Conservation (phyloP, 2,888 invertebrate species). For the Ochropleura plecta region DNA sequence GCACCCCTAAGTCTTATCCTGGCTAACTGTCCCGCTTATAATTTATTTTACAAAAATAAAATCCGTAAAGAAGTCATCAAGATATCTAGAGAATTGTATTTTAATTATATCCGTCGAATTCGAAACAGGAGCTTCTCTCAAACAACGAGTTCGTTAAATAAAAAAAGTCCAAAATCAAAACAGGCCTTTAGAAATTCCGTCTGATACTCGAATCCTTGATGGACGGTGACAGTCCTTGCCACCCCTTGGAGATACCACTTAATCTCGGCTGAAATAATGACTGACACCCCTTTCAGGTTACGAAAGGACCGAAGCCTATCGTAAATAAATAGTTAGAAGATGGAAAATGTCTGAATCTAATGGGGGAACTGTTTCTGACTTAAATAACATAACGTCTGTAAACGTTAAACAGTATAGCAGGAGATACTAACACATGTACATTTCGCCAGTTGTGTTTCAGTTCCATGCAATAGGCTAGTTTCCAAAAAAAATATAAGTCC, state of each 20-base stretch:
- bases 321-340: conserved; percentile 56
- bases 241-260: conserved; percentile 67
- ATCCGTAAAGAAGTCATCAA: conserved; percentile 1
- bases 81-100: conserved; percentile 29
- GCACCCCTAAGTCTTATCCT: too few species aligned
- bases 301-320: conserved; percentile 40
- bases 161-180: conserved; percentile 62
- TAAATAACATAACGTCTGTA: too few species aligned
- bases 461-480: too few species aligned
- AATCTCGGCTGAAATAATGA: conserved; percentile 74
- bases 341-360: background rate
- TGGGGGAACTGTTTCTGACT: too few species aligned
- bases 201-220: conserved; percentile 64
- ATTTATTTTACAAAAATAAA: background rate
- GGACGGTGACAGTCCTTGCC: conserved; percentile 67
- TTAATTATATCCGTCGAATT: conserved; percentile 36
- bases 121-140: conserved; percentile 39
- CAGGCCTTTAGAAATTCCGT: conserved; percentile 57
- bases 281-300: conserved; percentile 64
- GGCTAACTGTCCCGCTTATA: too few species aligned
- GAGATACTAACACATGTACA: too few species aligned
- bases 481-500: too few species aligned
- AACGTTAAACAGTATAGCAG: too few species aligned
- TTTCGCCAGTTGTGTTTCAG: too few species aligned
- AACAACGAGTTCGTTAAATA: conserved; percentile 52